phyloP scores from a whole-genome alignment of 2,113 vertebrate genomes.

The Sprattus sprattus region DNA sequence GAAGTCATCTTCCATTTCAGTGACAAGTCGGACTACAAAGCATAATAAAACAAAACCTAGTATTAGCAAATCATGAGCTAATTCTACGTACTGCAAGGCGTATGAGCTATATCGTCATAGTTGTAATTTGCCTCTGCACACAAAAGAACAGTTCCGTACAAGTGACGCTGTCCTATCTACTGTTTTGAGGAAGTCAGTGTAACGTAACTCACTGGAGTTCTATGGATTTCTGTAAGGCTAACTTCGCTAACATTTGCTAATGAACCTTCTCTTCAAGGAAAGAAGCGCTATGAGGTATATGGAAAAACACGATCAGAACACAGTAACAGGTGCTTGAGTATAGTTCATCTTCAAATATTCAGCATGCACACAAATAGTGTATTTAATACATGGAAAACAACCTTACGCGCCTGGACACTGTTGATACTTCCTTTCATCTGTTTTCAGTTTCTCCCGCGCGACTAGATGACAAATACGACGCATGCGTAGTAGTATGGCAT shows the following conservation, averaged over 20 bases:
- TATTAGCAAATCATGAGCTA: not conserved
- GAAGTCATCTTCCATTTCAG: slow-evolving; percentile 78
- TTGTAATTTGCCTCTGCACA: not conserved
- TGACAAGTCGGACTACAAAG: slow-evolving; percentile 12
- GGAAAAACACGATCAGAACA: not conserved
- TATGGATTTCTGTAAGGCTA: not conserved
- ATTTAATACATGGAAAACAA: not conserved
- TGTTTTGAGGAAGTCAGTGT: not conserved
- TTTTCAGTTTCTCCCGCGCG: slow-evolving; percentile 65
- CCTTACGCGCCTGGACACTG: not conserved
- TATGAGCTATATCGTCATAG: not conserved
- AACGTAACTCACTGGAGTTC: not conserved
- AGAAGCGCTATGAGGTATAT: not conserved
- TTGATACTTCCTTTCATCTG: slow-evolving; percentile 24
- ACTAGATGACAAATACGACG: slow-evolving; percentile 13
- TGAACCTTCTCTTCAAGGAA: not conserved
- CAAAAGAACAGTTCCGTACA: not conserved
- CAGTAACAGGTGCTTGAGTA: not conserved
- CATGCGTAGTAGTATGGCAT: slow-evolving; percentile 48
- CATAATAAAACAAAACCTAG: not conserved
- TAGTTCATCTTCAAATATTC: not conserved
- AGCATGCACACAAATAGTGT: not conserved
- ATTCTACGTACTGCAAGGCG: no score
- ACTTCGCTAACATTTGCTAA: not conserved
- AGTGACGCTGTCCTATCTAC: not conserved